These are phyloP conservation scores for Fregata magnificens DNA, from an alignment of 2,113 vertebrate genomes.

Conservation along the genomic window DNA sequence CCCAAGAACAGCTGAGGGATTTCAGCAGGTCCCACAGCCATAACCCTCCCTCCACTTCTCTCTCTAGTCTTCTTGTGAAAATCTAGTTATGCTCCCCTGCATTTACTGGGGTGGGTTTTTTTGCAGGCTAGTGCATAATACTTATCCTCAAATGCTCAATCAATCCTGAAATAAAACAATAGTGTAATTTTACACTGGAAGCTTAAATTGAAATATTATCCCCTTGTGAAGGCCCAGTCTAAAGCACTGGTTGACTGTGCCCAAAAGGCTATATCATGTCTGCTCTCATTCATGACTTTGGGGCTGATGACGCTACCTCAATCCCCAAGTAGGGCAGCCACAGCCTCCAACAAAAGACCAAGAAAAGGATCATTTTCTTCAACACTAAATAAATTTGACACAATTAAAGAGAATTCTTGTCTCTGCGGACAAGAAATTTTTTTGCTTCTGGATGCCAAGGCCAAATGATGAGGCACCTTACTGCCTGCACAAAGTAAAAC, in stretches of 20 bases:
- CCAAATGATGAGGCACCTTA: neutral
- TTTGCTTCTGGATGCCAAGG: neutral
- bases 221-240: neutral
- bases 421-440: neutral
- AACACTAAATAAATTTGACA: neutral
- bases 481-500: neutral
- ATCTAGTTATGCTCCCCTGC: neutral
- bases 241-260: neutral
- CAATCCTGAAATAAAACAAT: neutral
- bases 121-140: neutral
- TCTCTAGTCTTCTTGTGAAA: neutral
- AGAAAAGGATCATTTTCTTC: neutral
- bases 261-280: neutral
- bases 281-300: neutral
- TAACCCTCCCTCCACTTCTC: neutral
- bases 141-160: neutral
- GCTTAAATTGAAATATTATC: conserved; percentile 19
- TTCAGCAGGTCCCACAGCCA: neutral
- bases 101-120: neutral
- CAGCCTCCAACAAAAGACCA: neutral
- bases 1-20: neutral
- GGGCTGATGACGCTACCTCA: neutral
- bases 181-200: conserved; percentile 22
- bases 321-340: neutral
- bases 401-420: neutral